Evolutionary conservation across 2,797 vertebrate genomes (phyloP).

Genomic region (Tapirus indicus): DNA sequence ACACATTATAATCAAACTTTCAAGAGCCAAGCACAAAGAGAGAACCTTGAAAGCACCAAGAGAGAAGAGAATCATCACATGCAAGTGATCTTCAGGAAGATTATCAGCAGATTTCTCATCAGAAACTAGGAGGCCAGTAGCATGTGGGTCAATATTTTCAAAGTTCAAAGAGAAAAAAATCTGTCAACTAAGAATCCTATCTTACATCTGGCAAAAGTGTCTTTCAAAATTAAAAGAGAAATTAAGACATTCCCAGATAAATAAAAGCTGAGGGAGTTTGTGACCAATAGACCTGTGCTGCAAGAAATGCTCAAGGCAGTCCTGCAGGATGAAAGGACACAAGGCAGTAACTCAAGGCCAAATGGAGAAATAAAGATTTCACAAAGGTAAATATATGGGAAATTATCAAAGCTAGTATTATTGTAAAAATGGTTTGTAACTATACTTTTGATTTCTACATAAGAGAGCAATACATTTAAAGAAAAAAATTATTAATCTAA

Average conservation of each 20-base stretch:
- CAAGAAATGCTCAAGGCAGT: neutral
- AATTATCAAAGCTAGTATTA: neutral
- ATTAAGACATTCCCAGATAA: neutral
- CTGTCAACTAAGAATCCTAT: neutral
- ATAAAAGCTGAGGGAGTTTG: neutral
- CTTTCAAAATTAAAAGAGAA: neutral
- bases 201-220: neutral
- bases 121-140: neutral
- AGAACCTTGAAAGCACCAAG: neutral
- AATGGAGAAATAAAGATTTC: neutral
- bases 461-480: neutral
- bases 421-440: neutral
- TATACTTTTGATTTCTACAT: neutral
- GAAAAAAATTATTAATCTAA: neutral
- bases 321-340: neutral
- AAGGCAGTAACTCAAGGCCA: neutral
- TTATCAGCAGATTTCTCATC: neutral
- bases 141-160: neutral
- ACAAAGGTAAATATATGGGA: neutral
- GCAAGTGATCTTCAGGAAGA: neutral
- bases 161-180: neutral
- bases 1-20: neutral
- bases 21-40: neutral
- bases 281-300: neutral
- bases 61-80: neutral